Evolutionary conservation across 2,113 vertebrate genomes (phyloP).

Genomic region (Neomonachus schauinslandi): DNA sequence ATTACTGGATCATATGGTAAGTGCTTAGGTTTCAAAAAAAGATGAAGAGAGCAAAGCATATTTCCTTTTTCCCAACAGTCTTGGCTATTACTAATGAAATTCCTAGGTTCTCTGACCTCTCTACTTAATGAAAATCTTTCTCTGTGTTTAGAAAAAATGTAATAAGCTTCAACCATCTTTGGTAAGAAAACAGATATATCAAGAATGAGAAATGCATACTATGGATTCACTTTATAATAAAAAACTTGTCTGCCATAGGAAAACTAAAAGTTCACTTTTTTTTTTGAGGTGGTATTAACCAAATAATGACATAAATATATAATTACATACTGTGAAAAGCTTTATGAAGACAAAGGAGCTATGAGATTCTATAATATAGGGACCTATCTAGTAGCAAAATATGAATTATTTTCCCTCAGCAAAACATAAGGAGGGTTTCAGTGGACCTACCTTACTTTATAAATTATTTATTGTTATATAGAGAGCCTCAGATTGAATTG

Average conservation of each 20-base stretch:
- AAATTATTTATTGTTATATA: neutral
- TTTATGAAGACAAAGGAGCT: neutral
- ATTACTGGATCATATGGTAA: neutral
- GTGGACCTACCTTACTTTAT: neutral
- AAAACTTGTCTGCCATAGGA: neutral
- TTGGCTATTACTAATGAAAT: neutral
- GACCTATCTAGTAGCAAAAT: conserved; percentile 31
- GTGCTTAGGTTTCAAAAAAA: neutral
- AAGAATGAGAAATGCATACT: neutral
- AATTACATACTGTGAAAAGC: neutral
- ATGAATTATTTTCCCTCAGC: neutral
- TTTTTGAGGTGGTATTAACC: neutral
- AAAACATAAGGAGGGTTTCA: neutral
- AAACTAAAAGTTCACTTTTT: neutral
- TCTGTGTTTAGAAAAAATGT: neutral
- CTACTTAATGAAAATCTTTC: neutral
- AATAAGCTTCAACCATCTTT: neutral
- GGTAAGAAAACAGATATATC: neutral
- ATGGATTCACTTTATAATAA: neutral
- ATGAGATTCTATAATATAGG: neutral
- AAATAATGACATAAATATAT: neutral
- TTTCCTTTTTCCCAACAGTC: neutral
- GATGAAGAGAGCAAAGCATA: neutral
- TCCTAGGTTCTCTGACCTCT: neutral
- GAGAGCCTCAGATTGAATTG: neutral